Base-by-base conservation (phyloP, 2,113 vertebrate genomes). In the Albula goreensis region DNA sequence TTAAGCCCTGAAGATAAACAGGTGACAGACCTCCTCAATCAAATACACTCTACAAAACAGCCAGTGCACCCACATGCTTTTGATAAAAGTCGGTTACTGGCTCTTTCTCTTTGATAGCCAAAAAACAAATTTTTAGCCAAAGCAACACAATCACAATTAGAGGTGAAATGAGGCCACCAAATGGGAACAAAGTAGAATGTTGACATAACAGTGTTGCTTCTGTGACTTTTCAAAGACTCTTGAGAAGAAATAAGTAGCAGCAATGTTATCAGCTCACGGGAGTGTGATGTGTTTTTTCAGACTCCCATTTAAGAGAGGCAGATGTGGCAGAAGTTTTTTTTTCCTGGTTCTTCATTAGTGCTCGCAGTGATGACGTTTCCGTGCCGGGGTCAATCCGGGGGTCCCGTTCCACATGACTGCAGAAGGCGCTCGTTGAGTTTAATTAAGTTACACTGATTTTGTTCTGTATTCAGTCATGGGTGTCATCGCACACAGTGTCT, bases 381-480 rank as follows among this genome's bases (percentile, higher is more conserved):
- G 84, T 53, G 77, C 85, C 87, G 81, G 87, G 83, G 88, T 85
- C 74, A 49, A 50, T 25, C 60, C 66, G 80, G 74, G 84, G 86
- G 85, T 88, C 82, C 53, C 63, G 85, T 90, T 88, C 88, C 86
- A 86, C 89, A 63, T 87, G 86, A 70, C 83, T 90, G 84, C 80
- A 85, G 81, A 31, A 74, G 74, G 56, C 78, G 52, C 83, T 78
- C 66, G 81, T 48, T 57, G 41, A 81, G 86, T 86, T 87, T 87
- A 90, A 90, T 90, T 89, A 89, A 83, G 83, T 85, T 86, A 85
- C 77, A 87, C 52, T 84, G 83, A 87, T 87, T 87, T 52, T 80
- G 78, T 80, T 81, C 50, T 66, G 77, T 56, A 81, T 80, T 84
- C 82, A 87, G 53, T 84, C 86, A 87, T 87, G 82, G 52, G 52